A percentile compares a stretch with the other conserved stretches of the same genome.
Conservation (phyloP, 2,113 vertebrate genomes). For the Leucopsar rothschildi region DNA sequence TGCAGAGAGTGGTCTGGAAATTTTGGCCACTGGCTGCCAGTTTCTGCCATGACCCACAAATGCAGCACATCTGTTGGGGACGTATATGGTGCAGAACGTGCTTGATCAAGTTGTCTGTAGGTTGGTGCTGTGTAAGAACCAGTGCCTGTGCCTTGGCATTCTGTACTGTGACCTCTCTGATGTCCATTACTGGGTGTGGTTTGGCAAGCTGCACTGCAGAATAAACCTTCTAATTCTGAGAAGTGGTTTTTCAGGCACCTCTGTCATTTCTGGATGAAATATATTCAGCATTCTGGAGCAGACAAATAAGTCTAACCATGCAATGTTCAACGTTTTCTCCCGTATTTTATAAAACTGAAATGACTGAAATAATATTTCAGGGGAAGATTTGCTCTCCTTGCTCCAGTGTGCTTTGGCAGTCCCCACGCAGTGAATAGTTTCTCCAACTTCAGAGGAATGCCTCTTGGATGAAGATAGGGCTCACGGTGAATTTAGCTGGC, state of each 20-base stretch:
- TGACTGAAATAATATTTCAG: not conserved
- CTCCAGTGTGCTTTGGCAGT: conserved; percentile 47
- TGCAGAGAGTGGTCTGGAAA: not conserved
- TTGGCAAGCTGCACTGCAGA: not conserved
- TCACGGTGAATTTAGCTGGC: conserved; percentile 18
- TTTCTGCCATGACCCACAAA: not conserved
- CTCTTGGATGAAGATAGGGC: conserved; percentile 28
- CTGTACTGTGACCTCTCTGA: not conserved
- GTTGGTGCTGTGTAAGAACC: not conserved
- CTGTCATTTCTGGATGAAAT: conserved; percentile 11
- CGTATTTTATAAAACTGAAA: conserved; percentile 15
- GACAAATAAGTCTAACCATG: not conserved
- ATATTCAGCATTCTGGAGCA: not conserved
- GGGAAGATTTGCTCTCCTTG: conserved; percentile 22
- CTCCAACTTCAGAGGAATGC: conserved; percentile 36
- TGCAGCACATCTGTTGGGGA: not conserved
- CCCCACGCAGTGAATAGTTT: not conserved
- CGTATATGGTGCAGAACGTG: not conserved
- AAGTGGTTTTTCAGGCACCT: not conserved
- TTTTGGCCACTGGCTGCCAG: not conserved
- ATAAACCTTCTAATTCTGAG: conserved; percentile 10
- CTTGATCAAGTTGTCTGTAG: not conserved
- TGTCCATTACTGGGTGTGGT: not conserved
- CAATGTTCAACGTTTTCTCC: not conserved
- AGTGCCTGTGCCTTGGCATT: not conserved